These are phyloP conservation scores for Lagenorhynchus albirostris DNA, from an alignment of 2,113 vertebrate species.

Conservation along the genomic window DNA sequence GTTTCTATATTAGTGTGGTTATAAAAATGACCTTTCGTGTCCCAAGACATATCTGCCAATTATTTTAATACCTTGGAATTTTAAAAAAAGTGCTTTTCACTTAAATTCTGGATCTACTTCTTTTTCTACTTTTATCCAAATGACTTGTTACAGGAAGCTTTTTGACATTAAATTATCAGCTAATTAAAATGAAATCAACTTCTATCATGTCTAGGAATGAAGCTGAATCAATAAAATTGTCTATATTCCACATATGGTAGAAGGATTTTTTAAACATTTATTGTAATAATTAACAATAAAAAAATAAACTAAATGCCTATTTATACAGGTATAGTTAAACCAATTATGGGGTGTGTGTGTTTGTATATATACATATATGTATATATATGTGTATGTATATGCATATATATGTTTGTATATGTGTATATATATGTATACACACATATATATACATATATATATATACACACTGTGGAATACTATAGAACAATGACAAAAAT, in stretches of 20 bases:
- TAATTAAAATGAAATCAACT: background rate
- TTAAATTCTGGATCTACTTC: background rate
- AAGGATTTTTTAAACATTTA: background rate
- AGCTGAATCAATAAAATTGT: background rate
- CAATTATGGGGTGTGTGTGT: background rate
- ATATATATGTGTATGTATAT: too few relatives aligned
- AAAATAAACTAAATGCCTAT: background rate
- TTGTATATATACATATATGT: rapidly evolving
- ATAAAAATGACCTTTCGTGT: background rate
- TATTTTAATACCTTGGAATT: background rate
- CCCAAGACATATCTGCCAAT: background rate
- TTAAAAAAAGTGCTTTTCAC: background rate
- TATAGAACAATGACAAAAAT: background rate
- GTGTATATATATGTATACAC: background rate
- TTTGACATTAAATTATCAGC: background rate
- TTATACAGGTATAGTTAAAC: background rate
- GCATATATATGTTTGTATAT: too few relatives aligned
- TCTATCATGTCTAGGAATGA: background rate
- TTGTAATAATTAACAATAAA: background rate
- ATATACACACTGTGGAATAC: background rate
- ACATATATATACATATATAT: too few relatives aligned
- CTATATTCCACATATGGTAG: background rate
- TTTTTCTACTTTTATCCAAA: constrained; percentile 36
- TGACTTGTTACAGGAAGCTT: background rate
- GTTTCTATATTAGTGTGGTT: background rate